Conservation (phyloP, 1,140 invertebrate species). For the Calycopis cecrops region DNA sequence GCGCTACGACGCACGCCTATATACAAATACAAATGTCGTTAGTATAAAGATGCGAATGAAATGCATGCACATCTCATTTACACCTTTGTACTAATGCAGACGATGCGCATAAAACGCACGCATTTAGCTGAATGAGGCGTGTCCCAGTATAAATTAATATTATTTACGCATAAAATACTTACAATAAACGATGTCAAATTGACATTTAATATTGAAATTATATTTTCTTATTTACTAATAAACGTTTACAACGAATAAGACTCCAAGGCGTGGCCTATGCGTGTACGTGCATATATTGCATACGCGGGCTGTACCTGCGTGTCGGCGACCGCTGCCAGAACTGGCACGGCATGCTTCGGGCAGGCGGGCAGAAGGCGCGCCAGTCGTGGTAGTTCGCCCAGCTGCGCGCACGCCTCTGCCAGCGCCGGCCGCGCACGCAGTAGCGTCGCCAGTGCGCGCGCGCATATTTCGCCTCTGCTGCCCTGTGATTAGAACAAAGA, state of each 20-base stretch:
- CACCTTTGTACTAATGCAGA: too few relatives aligned
- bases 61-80: neutral
- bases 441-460: slow-evolving; percentile 88
- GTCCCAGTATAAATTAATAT: too few relatives aligned
- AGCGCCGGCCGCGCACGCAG: slow-evolving; percentile 90
- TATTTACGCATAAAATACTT: too few relatives aligned
- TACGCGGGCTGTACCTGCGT: slow-evolving; percentile 80
- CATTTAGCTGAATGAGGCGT: too few relatives aligned
- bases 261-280: neutral
- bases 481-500: slow-evolving; percentile 72
- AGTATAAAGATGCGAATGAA: too few relatives aligned
- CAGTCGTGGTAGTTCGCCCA: slow-evolving; percentile 95
- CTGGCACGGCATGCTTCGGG: slow-evolving; percentile 87
- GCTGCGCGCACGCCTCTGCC: slow-evolving; percentile 91
- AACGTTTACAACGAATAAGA: too few relatives aligned
- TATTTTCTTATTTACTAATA: too few relatives aligned
- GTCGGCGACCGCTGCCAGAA: slow-evolving; percentile 89
- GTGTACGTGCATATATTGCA: neutral
- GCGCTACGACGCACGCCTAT: slow-evolving; percentile 85
- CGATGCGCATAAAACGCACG: too few relatives aligned
- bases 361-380: slow-evolving; percentile 86
- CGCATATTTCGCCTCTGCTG: slow-evolving; percentile 88
- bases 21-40: neutral
- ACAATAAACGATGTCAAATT: too few relatives aligned
- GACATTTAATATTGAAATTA: too few relatives aligned